Evolutionary conservation across 2,888 invertebrate genomes (phyloP), one percentile per base, ranked within the genome.

Genomic region (Danaus chrysippus): DNA sequence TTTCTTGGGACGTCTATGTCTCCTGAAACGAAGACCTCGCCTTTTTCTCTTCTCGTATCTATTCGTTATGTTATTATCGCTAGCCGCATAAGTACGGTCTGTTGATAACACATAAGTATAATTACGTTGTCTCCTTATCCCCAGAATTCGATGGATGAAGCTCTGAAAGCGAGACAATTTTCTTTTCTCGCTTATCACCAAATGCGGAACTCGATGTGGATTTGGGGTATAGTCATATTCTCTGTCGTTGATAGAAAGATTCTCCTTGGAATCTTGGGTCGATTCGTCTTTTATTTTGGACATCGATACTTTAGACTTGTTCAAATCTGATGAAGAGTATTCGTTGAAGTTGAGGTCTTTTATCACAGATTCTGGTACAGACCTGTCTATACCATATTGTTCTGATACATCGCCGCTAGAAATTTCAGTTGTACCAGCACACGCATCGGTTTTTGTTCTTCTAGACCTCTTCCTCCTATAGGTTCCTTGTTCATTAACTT

Each of bases 141-240:
- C 90, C 23, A 88, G 78, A 1, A 89, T 68, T 23, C 89, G 73
- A 42, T 86, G 83, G 0, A 90, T 70, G 55, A 90, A 89, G 5
- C 74, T 73, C 65, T 89, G 88, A 34, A 90, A 88, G 1, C 86
- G 75, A 0, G 87, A 86, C 2, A 78, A 69, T 58, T 76, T 84
- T 0, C 78, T 68, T 41, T 70, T 79, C 41, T 82, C 80, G 34
- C 77, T 77, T 6, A 74, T 42, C 19, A 78, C 61, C 6, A 79
- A 60, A 61, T 77, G 81, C 0, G 80, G 82, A 0, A 77, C 49
- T 0, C 70, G 73, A 49, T 75, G 70, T 1, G 66, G 60, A 0
- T 68, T 67, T 8, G 54, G 44, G n/a, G 54, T 23, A 13, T 23
- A 43, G 1, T 63, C 67, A 15, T 56, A 56, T 42, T 76, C 79